Evolutionary conservation across 2,888 invertebrate genomes (phyloP).

Genomic region (Melieria omissa): DNA sequence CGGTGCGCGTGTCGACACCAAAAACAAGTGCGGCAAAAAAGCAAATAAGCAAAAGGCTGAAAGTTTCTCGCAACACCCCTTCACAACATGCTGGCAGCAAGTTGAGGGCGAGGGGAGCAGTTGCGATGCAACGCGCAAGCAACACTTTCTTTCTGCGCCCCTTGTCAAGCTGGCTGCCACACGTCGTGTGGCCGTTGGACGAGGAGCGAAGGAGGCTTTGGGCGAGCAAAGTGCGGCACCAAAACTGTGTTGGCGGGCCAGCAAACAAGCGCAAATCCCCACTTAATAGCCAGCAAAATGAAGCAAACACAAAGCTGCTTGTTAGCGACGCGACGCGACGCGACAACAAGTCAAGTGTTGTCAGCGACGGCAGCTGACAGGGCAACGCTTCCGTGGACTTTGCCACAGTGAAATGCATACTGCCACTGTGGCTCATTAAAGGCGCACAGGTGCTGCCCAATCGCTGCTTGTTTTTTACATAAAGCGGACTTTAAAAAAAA

Average conservation of each 20-base stretch:
- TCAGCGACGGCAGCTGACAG: no score
- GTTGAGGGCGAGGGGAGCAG: conserved; percentile 7
- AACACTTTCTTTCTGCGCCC: neutral
- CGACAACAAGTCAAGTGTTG: conserved; percentile 12
- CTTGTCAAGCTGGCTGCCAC: neutral
- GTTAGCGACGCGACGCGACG: conserved; percentile 22
- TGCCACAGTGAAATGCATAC: no score
- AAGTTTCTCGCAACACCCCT: neutral
- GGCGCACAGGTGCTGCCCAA: no score
- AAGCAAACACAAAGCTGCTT: conserved; percentile 21
- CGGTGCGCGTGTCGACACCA: conserved; percentile 19
- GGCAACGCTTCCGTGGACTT: neutral
- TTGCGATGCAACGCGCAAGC: conserved; percentile 31
- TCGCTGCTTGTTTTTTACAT: no score
- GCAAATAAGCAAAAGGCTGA: no score
- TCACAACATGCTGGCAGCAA: conserved; percentile 3
- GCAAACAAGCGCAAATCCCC: conserved; percentile 32
- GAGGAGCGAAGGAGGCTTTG: no score
- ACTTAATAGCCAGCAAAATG: conserved; percentile 34
- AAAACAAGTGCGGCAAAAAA: no score
- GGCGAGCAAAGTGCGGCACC: no score
- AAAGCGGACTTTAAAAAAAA: no score
- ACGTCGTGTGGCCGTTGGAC: no score
- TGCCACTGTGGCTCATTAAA: no score
- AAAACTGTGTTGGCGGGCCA: neutral